Conservation (phyloP, 2,113 vertebrate species). For the Dendrocopos noguchii region DNA sequence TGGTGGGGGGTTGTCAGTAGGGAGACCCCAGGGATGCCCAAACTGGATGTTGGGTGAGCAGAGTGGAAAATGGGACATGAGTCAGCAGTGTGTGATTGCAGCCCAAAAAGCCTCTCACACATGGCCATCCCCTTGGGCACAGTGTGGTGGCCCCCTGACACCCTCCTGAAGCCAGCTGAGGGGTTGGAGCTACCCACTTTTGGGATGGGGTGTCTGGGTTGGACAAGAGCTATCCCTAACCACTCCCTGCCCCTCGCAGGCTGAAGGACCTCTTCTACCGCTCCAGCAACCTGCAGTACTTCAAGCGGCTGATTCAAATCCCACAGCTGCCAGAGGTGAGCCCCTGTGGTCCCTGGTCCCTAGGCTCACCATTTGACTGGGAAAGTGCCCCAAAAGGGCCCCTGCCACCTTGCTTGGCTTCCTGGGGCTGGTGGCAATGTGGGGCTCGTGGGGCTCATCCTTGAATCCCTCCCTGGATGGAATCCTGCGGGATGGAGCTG, state of each 20-base stretch:
- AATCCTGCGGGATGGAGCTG: neutral
- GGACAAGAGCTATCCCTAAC: neutral
- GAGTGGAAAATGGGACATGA: neutral
- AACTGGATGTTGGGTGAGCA: neutral
- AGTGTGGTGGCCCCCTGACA: accelerated
- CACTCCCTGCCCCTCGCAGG: constrained; percentile 65
- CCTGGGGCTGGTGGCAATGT: neutral
- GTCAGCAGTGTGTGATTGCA: accelerated
- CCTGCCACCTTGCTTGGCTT: neutral
- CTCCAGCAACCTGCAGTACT: constrained; percentile 98
- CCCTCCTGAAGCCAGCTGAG: neutral
- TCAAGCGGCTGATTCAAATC: constrained; percentile 97
- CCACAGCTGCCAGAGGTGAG: constrained; percentile 96
- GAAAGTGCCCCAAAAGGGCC: neutral
- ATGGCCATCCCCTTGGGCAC: neutral
- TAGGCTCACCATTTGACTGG: neutral
- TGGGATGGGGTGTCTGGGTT: neutral
- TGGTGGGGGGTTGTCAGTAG: neutral
- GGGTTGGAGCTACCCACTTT: neutral
- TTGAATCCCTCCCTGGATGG: neutral
- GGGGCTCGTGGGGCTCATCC: neutral
- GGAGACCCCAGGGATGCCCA: too few relatives aligned
- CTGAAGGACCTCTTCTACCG: constrained; percentile 96
- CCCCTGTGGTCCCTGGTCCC: accelerated
- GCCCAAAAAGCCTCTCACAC: too few relatives aligned